Percentiles rank a stretch among this genome's conserved stretches.
These are phyloP conservation scores for Arctocebus calabarensis DNA, from an alignment of 2,797 vertebrate genomes.

Conservation along the genomic window DNA sequence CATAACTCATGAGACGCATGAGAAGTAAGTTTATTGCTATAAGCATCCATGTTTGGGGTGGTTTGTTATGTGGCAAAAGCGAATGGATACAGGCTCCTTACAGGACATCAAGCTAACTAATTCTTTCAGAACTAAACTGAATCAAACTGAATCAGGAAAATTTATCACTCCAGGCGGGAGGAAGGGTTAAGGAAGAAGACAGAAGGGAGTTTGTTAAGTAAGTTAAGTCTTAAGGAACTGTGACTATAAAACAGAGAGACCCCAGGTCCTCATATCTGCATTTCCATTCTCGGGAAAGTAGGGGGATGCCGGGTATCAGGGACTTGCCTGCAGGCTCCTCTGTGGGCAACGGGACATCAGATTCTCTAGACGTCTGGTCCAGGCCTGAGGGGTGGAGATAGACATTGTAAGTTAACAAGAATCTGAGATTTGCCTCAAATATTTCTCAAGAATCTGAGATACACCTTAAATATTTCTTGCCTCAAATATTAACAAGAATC, in stretches of 20 bases:
- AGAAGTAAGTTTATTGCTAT: neutral
- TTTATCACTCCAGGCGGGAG: neutral
- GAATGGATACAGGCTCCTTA: neutral
- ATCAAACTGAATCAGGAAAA: neutral
- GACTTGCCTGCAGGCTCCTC: constrained; percentile 68
- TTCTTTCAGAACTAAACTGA: neutral
- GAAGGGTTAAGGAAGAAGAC: neutral
- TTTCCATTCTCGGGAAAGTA: neutral
- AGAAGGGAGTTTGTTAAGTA: neutral
- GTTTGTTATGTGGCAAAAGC: constrained; percentile 3
- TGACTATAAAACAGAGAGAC: neutral
- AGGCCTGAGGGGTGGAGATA: constrained; percentile 43
- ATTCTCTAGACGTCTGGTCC: constrained; percentile 68
- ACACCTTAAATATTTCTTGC: too few species aligned
- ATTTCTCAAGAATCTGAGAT: neutral
- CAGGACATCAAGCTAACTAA: neutral
- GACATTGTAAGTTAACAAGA: constrained; percentile 23
- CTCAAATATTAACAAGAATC: constrained; percentile 9
- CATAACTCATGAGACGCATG: neutral
- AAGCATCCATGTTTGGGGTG: neutral
- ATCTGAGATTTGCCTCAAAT: neutral
- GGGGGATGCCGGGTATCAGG: neutral
- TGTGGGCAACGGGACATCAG: constrained; percentile 64
- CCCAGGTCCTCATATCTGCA: neutral
- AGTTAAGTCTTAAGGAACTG: neutral